Evolutionary conservation across 1,140 invertebrate genomes (phyloP), one percentile per base, ranked within the genome.

Genomic region (Drosophila melanogaster): DNA sequence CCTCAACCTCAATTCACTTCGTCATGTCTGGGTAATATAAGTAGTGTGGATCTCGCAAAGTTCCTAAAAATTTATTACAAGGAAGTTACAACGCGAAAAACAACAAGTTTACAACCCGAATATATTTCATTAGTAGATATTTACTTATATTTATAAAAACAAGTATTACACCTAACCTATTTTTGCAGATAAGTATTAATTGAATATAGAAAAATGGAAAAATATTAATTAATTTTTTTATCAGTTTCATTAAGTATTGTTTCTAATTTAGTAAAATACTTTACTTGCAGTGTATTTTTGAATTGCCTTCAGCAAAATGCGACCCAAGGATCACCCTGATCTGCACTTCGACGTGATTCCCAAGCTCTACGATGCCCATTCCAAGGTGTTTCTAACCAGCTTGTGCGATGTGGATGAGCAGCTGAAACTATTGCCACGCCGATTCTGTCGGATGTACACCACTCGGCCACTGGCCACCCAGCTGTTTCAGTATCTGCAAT

Each of bases 371-470:
- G 83, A 87, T 19, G 33, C 24, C 0, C 61, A 76, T 10, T 37
- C 1, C 11, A 87, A 87, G 41, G 83, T 87, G 5, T 64, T 87
- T 26, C 50, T 87, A 1, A 87, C 83, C 0, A 44, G 65, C 15
- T 56, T 87, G 2, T 14, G 49, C 7, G 41, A 62, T 5, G 55
- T 89, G 22, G 35, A 79, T 15, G 19, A 72, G 37, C 64, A 83
- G 47, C n/a, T 87, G 3, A 3, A 46, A 0, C 51, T 51, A 3
- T 35, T 73, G 44, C 83, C 83, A 2, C 69, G 62, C 11, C 47
- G 55, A 24, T 89, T 87, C 43, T 87, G 83, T 30, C 75, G 67
- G 24, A 89, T 87, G 79, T 87, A 89, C 38, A 87, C 83, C 7
- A 89, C 71, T 0, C 51, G 38, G 12, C 56, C 76, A 2, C 17